Evolutionary conservation across 1,140 invertebrate genomes (phyloP).

Genomic region (Anoplophora glabripennis): DNA sequence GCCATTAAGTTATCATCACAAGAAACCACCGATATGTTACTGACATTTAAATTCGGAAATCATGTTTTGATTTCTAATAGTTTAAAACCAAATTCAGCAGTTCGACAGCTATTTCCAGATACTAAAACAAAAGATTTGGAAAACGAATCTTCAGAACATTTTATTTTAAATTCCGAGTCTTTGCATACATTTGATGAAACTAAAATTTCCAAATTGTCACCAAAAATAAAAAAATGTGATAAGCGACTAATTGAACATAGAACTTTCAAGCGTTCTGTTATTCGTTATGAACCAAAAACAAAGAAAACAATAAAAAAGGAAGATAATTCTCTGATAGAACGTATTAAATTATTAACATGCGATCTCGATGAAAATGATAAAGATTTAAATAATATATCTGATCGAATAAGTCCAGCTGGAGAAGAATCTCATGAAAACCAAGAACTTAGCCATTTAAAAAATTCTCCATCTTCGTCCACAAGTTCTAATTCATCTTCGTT

Average conservation of each 20-base stretch:
- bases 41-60: constrained; percentile 60
- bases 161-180: background rate
- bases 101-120: constrained; percentile 67
- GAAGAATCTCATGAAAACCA: constrained; percentile 53
- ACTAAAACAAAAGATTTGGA: constrained; percentile 34
- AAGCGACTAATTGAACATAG: background rate
- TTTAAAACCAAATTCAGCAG: constrained; percentile 68
- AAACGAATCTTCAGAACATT: constrained; percentile 49
- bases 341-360: constrained; percentile 77
- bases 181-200: background rate
- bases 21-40: constrained; percentile 53
- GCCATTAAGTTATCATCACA: constrained; percentile 28
- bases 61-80: constrained; percentile 57
- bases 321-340: constrained; percentile 70
- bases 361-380: constrained; percentile 63
- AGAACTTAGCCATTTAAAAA: constrained; percentile 37
- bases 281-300: constrained; percentile 57
- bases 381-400: constrained; percentile 35
- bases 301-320: constrained; percentile 55
- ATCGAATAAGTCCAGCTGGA: constrained; percentile 55
- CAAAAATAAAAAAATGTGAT: background rate
- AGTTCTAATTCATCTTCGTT: constrained; percentile 54
- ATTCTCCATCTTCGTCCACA: constrained; percentile 54
- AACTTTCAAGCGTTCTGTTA: constrained; percentile 16
- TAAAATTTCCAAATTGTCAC: background rate